Evolutionary conservation across 2,113 vertebrate genomes (phyloP).

Genomic region (Struthio camelus): DNA sequence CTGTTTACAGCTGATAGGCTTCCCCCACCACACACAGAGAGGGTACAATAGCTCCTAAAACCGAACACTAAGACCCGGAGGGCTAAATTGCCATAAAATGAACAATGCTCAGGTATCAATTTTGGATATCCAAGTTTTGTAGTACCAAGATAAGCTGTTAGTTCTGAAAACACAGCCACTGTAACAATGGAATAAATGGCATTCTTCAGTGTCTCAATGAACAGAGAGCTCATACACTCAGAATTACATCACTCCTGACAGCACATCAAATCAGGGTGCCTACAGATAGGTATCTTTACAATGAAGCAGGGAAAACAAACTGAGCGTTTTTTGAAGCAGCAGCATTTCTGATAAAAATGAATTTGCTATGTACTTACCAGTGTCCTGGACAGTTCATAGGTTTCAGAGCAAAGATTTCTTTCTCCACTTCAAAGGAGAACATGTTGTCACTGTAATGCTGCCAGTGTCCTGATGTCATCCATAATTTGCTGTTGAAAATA

Average conservation of each 20-base stretch:
- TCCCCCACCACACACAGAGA: background rate
- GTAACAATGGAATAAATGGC: background rate
- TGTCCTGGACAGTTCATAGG: conserved; percentile 99
- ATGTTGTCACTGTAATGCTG: conserved; percentile 99
- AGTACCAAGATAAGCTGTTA: background rate
- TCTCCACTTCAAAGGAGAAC: conserved; percentile 97
- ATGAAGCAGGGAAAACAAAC: background rate
- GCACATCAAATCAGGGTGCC: background rate
- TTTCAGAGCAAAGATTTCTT: conserved; percentile 94
- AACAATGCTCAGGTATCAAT: background rate
- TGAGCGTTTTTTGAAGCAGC: background rate
- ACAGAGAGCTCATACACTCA: background rate
- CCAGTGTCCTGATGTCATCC: conserved; percentile 98
- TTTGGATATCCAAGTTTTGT: background rate
- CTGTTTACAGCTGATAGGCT: background rate
- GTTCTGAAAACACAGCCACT: background rate
- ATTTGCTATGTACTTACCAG: conserved; percentile 79
- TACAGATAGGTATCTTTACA: background rate
- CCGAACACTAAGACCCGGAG: background rate
- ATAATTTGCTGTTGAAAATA: conserved; percentile 95
- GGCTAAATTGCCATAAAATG: background rate
- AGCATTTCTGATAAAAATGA: background rate
- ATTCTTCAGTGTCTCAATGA: background rate
- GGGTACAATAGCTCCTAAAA: background rate
- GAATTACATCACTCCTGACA: background rate